Evolutionary conservation across 2,113 vertebrate species (phyloP).

Genomic region (Psammodynastes pulverulentus): DNA sequence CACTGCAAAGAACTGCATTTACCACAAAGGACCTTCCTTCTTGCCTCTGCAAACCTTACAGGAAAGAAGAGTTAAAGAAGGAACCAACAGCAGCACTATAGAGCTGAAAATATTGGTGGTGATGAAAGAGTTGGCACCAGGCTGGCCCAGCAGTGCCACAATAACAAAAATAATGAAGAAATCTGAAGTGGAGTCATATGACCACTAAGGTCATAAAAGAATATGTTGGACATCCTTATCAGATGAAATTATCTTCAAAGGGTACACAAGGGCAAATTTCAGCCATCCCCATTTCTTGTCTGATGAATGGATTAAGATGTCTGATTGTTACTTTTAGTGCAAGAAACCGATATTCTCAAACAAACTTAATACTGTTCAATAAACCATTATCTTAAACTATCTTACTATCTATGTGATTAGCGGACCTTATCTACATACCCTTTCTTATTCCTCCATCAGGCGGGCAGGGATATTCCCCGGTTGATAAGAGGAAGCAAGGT

Average conservation of each 20-base stretch:
- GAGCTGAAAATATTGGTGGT: background rate
- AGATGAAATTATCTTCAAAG: background rate
- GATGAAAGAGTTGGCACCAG: background rate
- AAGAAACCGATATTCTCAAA: slow-evolving; percentile 61
- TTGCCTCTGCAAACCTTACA: background rate
- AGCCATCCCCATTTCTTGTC: slow-evolving; percentile 14
- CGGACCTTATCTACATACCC: slow-evolving; percentile 90
- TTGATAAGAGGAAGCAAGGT: slow-evolving; percentile 98
- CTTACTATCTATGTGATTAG: slow-evolving; percentile 54
- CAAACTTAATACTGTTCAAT: slow-evolving; percentile 55
- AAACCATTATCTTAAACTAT: slow-evolving; percentile 36
- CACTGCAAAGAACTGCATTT: background rate
- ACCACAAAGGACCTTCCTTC: background rate
- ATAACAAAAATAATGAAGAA: background rate
- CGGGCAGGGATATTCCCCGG: slow-evolving; percentile 93
- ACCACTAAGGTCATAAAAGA: background rate
- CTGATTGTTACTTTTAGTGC: slow-evolving; percentile 64
- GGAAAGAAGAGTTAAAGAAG: background rate
- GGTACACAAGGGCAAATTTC: background rate
- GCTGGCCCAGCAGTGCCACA: background rate
- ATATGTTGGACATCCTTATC: background rate
- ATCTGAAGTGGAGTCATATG: background rate
- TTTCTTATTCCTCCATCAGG: slow-evolving; percentile 96
- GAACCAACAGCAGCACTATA: background rate
- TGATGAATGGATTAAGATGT: slow-evolving; percentile 62